A percentile compares a stretch with the other conserved stretches of the same genome.
Evolutionary conservation across 2,888 invertebrate genomes (phyloP).

Genomic region (Plagodis dolabraria): DNA sequence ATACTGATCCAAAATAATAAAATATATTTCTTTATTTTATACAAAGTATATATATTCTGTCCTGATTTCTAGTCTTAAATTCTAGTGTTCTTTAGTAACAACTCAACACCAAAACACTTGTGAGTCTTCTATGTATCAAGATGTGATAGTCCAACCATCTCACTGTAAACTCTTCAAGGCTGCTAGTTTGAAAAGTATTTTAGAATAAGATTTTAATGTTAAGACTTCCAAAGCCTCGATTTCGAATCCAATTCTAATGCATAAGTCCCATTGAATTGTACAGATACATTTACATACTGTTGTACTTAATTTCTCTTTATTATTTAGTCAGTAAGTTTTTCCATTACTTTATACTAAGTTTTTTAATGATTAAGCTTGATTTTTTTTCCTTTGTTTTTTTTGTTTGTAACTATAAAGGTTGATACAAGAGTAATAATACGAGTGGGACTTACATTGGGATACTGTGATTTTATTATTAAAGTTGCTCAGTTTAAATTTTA

Average conservation of each 20-base stretch:
- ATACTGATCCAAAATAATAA: too few species aligned
- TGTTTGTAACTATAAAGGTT: constrained; percentile 37
- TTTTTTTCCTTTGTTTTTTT: constrained; percentile 37
- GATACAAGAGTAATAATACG: constrained; percentile 14
- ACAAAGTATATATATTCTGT: too few species aligned
- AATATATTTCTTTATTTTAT: too few species aligned
- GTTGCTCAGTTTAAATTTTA: constrained; percentile 78
- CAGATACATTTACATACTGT: constrained; percentile 58
- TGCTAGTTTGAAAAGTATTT: constrained; percentile 48
- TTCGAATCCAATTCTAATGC: constrained; percentile 36
- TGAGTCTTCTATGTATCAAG: too few species aligned
- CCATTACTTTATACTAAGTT: constrained; percentile 42
- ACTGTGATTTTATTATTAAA: constrained; percentile 43
- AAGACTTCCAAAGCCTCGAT: constrained; percentile 33
- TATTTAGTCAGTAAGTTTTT: constrained; percentile 45
- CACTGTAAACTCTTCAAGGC: constrained; percentile 15
- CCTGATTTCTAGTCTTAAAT: too few species aligned
- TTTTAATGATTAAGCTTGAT: constrained; percentile 44
- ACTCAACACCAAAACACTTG: too few species aligned
- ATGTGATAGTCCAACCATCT: constrained; percentile 15
- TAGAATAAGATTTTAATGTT: constrained; percentile 43
- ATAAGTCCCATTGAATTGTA: constrained; percentile 58
- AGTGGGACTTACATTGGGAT: constrained; percentile 10
- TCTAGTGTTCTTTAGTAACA: too few species aligned
- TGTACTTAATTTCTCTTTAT: constrained; percentile 58